These are phyloP conservation scores for Dysmachus trigonus DNA, from an alignment of 2,888 invertebrate species.

Conservation along the genomic window DNA sequence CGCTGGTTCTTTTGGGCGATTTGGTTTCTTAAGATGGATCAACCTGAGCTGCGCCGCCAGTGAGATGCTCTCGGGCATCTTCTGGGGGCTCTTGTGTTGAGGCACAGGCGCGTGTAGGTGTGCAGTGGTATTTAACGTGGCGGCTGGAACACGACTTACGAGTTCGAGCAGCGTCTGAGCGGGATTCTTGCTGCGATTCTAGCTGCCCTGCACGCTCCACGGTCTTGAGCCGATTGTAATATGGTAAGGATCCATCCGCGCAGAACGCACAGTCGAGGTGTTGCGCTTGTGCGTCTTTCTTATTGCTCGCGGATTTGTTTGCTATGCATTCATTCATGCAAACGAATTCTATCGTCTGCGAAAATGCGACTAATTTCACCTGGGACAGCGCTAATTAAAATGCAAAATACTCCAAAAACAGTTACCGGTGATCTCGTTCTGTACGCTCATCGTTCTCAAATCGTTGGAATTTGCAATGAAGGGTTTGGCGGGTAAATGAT, in stretches of 20 bases:
- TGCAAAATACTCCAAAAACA: neutral
- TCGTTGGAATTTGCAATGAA: neutral
- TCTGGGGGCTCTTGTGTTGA: neutral
- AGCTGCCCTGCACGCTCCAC: neutral
- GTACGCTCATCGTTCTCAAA: neutral
- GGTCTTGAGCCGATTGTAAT: neutral
- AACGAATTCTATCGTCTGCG: neutral
- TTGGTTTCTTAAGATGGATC: slow-evolving; percentile 23
- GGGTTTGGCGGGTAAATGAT: neutral
- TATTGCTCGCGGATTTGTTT: neutral
- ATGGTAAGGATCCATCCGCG: neutral
- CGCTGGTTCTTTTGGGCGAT: neutral
- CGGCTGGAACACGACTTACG: neutral
- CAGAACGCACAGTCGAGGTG: neutral
- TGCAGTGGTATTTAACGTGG: neutral
- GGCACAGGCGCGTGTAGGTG: neutral
- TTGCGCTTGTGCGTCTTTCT: neutral
- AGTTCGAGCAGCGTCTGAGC: neutral
- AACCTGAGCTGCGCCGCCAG: neutral
- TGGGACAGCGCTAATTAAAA: neutral
- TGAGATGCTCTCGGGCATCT: too few relatives aligned
- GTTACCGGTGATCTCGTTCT: neutral
- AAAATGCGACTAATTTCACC: neutral
- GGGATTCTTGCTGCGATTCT: neutral
- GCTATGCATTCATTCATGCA: neutral